phyloP scores from a whole-genome alignment of 2,888 invertebrate species.

The Steromphala cineraria region DNA sequence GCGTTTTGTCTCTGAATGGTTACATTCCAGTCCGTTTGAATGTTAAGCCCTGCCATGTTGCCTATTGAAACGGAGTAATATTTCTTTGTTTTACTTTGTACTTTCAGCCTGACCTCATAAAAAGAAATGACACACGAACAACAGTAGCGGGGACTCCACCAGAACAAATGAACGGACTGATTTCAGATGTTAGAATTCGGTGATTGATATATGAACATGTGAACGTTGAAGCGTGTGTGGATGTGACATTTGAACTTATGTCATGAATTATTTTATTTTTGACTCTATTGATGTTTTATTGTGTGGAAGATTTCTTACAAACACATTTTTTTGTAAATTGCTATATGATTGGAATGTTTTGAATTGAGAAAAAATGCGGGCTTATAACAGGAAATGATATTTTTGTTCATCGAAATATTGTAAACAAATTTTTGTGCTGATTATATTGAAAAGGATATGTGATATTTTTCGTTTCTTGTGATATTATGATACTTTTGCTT shows the following conservation, averaged over 20 bases:
- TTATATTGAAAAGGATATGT: no score
- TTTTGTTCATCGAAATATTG: no score
- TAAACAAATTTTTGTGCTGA: no score
- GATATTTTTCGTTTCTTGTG: no score
- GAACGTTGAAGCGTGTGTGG: neutral
- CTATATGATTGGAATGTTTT: no score
- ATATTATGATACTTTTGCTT: no score
- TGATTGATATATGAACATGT: neutral
- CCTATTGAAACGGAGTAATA: neutral
- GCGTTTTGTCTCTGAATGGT: no score
- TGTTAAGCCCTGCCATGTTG: neutral
- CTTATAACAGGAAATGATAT: no score
- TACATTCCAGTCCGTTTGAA: no score
- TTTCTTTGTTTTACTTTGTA: neutral
- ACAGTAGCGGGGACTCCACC: neutral
- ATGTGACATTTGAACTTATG: neutral
- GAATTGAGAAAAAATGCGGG: no score
- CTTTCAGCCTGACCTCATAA: neutral
- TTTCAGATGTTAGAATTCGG: neutral
- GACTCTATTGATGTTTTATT: no score
- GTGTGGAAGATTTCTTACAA: neutral
- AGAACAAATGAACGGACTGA: constrained; percentile 20
- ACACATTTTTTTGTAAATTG: neutral
- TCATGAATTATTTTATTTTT: no score
- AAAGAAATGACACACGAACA: neutral